Percentiles rank a stretch among this genome's conserved stretches.
Evolutionary conservation across 2,113 vertebrate species (phyloP).

Genomic region (Anoura caudifer): DNA sequence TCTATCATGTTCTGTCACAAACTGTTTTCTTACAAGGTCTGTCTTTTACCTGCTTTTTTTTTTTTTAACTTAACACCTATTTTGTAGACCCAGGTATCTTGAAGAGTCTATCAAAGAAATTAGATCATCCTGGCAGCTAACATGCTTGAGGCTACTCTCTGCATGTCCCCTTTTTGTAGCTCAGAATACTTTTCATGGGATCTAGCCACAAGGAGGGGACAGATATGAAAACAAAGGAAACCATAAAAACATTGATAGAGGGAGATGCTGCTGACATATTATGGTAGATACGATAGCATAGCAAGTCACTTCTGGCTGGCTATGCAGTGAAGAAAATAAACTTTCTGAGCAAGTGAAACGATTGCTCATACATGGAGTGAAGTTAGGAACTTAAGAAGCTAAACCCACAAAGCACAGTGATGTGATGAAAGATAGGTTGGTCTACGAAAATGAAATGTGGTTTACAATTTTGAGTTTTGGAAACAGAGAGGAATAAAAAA

Average conservation of each 20-base stretch:
- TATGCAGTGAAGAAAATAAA: background rate
- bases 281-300: background rate
- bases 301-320: accelerated
- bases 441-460: background rate
- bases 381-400: background rate
- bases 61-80: background rate
- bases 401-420: background rate
- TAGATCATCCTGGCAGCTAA: background rate
- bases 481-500: background rate
- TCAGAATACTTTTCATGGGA: background rate
- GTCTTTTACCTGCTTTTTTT: background rate
- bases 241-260: background rate
- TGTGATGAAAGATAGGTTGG: background rate
- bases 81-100: background rate
- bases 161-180: background rate
- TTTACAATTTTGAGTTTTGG: background rate
- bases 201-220: background rate
- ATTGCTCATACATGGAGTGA: background rate
- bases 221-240: background rate
- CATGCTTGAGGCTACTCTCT: background rate
- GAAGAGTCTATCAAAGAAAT: background rate
- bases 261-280: background rate
- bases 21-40: background rate
- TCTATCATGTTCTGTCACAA: background rate
- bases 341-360: background rate